phyloP scores from a whole-genome alignment of 2,888 invertebrate genomes.

The Lottia scabra region DNA sequence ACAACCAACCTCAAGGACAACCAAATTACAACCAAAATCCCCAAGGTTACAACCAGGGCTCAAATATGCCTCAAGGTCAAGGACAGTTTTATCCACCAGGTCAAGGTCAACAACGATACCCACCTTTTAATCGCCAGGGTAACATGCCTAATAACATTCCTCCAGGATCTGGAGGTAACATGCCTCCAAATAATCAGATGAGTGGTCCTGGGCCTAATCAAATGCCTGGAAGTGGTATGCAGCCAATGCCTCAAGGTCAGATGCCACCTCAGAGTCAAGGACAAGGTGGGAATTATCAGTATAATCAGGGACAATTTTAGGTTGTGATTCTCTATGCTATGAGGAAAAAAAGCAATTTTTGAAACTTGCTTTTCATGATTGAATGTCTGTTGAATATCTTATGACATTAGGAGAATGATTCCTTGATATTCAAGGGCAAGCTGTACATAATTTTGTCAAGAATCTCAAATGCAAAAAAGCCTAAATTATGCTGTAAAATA shows the following conservation, averaged over 20 bases:
- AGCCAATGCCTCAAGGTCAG: slow-evolving; percentile 21
- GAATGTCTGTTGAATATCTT: no score
- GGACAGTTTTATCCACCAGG: slow-evolving; percentile 14
- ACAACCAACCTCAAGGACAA: slow-evolving; percentile 39
- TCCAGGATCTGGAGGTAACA: slow-evolving; percentile 25
- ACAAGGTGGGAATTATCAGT: slow-evolving; percentile 29
- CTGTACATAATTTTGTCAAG: no score
- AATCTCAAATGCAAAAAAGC: no score
- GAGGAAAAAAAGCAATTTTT: no score
- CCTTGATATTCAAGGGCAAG: no score
- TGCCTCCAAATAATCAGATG: slow-evolving; percentile 33
- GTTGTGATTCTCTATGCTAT: no score
- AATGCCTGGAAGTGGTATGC: slow-evolving; percentile 23
- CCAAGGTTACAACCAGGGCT: slow-evolving; percentile 40
- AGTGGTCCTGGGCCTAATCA: slow-evolving; percentile 26
- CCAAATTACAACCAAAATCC: slow-evolving; percentile 38
- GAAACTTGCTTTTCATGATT: no score
- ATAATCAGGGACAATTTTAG: slow-evolving; percentile 39
- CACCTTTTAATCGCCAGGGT: slow-evolving; percentile 15
- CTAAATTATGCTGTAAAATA: no score
- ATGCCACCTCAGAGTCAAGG: slow-evolving; percentile 25
- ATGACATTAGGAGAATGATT: no score
- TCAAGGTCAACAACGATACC: slow-evolving; percentile 26
- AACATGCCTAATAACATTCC: slow-evolving; percentile 10
- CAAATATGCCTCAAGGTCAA: slow-evolving; percentile 12